Evolutionary conservation across 2,797 vertebrate species (phyloP).

Genomic region (Moxostoma hubbsi): DNA sequence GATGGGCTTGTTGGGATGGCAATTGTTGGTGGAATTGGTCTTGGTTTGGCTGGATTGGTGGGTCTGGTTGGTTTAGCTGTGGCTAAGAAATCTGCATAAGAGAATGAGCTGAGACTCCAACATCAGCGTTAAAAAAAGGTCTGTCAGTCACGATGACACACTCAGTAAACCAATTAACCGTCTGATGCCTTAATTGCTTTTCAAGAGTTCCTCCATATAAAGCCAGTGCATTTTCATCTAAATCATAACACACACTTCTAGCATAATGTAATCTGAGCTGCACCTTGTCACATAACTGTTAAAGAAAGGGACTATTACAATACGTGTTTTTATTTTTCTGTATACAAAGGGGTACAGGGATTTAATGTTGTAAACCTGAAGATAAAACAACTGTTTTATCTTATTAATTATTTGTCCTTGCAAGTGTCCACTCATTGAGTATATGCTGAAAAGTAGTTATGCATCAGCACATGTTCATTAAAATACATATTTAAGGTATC

Average conservation of each 20-base stretch:
- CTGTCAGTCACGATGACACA: neutral
- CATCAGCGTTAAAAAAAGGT: too few species aligned
- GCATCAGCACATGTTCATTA: neutral
- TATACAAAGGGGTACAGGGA: neutral
- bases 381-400: neutral
- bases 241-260: neutral
- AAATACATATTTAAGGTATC: too few species aligned
- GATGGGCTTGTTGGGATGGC: conserved; percentile 92
- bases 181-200: conserved; percentile 19
- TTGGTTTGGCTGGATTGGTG: conserved; percentile 84
- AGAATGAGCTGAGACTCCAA: neutral
- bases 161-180: neutral
- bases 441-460: too few species aligned
- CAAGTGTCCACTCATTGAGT: too few species aligned
- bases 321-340: neutral
- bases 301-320: neutral
- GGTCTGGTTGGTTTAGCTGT: conserved; percentile 88
- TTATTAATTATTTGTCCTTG: neutral
- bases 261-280: neutral
- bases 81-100: conserved; percentile 71
- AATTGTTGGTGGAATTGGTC: conserved; percentile 88
- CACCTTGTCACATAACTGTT: neutral
- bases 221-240: neutral
- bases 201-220: neutral
- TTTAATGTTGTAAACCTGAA: neutral